These are phyloP conservation scores for Fregetta grallaria DNA, from an alignment of 2,113 vertebrate genomes.

Conservation along the genomic window DNA sequence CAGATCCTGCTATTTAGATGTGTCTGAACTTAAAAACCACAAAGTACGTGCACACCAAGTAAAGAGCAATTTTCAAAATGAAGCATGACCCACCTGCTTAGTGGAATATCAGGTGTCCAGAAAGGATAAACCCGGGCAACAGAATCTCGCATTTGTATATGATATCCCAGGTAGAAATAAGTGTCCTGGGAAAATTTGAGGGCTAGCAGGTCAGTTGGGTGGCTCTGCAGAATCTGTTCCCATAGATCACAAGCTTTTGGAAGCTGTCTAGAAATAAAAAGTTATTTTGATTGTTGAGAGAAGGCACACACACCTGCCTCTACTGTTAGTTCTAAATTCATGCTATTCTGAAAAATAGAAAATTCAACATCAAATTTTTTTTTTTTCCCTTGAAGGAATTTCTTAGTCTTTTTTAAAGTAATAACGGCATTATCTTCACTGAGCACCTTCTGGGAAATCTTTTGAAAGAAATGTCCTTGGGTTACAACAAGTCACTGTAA, in stretches of 20 bases:
- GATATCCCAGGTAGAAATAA: slow-evolving; percentile 88
- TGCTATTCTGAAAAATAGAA: not conserved
- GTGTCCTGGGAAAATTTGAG: slow-evolving; percentile 88
- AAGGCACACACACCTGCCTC: not conserved
- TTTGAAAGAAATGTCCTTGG: not conserved
- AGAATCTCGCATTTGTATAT: slow-evolving; percentile 85
- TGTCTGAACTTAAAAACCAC: not conserved
- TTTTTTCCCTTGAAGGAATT: not conserved
- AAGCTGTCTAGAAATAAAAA: slow-evolving; percentile 73
- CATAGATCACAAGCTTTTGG: slow-evolving; percentile 81
- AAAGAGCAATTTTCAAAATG: not conserved
- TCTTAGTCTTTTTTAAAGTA: not conserved
- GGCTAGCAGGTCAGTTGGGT: slow-evolving; percentile 92
- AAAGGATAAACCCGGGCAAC: slow-evolving; percentile 85
- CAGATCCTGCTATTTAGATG: not conserved
- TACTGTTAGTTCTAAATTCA: not conserved
- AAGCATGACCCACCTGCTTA: slow-evolving; percentile 79
- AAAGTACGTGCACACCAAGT: accelerated
- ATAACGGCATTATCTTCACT: not conserved
- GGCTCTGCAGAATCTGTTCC: slow-evolving; percentile 86
- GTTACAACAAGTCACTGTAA: not conserved
- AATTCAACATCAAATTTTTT: not conserved
- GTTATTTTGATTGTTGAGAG: not conserved
- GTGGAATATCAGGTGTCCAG: slow-evolving; percentile 85
- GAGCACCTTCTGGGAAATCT: not conserved